Base-by-base conservation (phyloP, 2,888 invertebrate species). In the Shargacucullia verbasci region DNA sequence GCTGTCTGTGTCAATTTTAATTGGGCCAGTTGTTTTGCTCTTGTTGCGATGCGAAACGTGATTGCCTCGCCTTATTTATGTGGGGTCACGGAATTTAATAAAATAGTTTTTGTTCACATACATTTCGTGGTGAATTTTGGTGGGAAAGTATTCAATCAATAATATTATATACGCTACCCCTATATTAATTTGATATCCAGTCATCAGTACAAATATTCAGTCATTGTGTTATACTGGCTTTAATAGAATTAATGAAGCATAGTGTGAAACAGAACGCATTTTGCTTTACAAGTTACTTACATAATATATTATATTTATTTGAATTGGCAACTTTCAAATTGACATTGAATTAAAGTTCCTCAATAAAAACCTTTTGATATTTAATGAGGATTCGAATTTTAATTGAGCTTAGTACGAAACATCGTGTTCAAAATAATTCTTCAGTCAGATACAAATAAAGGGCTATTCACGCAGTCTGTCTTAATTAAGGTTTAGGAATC, bases 1-100 rank as follows among this genome's bases (percentile, higher is more conserved):
- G 88, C 89, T 84, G 88, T 83, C 86, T 83, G 86, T 93, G 93
- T 92, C 91, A 91, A 87, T 86, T 92, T 92, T 94, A 93, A 93
- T 93, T 93, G 93, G 93, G 86, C 87, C 87, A 87, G 85, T 80
- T 83, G 82, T 87, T 83, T 88, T 90, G 83, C 83, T 88, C 85
- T 85, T 86, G 77, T 87, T 85, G 76, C 77, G 93, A 93, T 92
- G 76, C 71, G 78, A 53, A 65, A 57, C 53, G 73, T 82, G 93
- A 93, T 93, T 90, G 83, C 77, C 76, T 81, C 80, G 79, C 79
- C 84, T 87, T 88, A 86, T 89, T 91, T 91, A 89, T 89, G 86
- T 87, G 84, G 81, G 90, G 89, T 90, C 89, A 88, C 82, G 84
- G 85, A 87, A 81, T 86, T 84, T 85, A 76, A 76, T 80, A 82